Percentiles rank a stretch among this genome's conserved stretches.
These are phyloP conservation scores for Cataglyphis altisquamis DNA, from an alignment of 2,888 invertebrate species.

Conservation along the genomic window DNA sequence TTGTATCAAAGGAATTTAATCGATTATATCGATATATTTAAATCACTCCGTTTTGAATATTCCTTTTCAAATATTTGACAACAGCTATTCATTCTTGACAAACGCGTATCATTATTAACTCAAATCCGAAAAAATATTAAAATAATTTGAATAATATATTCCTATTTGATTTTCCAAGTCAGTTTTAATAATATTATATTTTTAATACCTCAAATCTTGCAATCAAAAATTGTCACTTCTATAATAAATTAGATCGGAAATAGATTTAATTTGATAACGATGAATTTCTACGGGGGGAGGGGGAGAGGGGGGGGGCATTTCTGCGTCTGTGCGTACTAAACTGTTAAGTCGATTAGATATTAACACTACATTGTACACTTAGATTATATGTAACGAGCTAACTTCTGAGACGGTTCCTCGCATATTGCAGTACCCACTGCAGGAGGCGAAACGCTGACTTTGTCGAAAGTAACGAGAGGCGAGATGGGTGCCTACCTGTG, in stretches of 20 bases:
- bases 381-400: constrained; percentile 51
- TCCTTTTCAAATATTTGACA: not conserved
- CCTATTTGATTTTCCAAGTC: not conserved
- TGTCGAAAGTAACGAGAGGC: constrained; percentile 95
- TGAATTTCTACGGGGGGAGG: not conserved
- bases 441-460: constrained; percentile 93
- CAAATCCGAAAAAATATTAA: not conserved
- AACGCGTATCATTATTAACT: not conserved
- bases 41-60: not conserved
- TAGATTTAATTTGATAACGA: constrained; percentile 5
- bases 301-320: not conserved
- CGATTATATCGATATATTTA: not conserved
- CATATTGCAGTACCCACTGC: constrained; percentile 89
- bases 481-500: constrained; percentile 96
- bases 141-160: not conserved
- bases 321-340: not conserved
- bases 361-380: constrained; percentile 24
- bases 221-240: not conserved
- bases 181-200: not conserved
- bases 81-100: not conserved
- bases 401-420: constrained; percentile 45
- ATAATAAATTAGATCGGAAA: not conserved
- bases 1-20: not conserved
- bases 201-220: not conserved
- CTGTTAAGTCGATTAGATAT: constrained; percentile 31